A percentile compares a stretch with the other conserved stretches of the same genome.
phyloP scores from a whole-genome alignment of 1,140 invertebrate species.

The Calliopsis andreniformis region DNA sequence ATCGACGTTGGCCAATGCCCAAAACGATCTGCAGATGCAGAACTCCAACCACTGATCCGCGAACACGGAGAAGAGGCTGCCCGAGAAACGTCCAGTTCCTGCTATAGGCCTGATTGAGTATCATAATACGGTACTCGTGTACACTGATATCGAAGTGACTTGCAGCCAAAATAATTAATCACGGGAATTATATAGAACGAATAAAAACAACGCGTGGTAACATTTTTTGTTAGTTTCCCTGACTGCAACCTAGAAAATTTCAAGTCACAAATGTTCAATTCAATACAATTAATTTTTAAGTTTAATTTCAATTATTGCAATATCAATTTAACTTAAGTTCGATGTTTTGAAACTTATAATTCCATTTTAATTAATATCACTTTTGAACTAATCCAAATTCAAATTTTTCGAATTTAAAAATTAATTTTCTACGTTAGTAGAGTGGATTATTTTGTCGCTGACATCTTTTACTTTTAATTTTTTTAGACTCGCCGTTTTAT shows the following conservation, averaged over 20 bases:
- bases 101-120: constrained; percentile 44
- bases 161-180: constrained; percentile 47
- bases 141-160: constrained; percentile 7
- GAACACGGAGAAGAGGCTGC: constrained; percentile 36
- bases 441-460: no score
- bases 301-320: no score
- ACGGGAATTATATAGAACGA: not conserved
- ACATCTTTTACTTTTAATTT: no score
- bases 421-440: no score
- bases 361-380: no score
- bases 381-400: no score
- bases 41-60: constrained; percentile 44
- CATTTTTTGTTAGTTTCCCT: not conserved
- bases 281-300: not conserved
- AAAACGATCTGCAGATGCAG: constrained; percentile 64
- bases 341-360: no score
- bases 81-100: constrained; percentile 43
- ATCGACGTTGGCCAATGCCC: constrained; percentile 68
- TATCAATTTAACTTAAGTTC: no score
- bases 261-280: not conserved
- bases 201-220: constrained; percentile 4
- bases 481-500: no score
- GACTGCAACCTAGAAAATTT: not conserved
- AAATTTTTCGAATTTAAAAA: no score
- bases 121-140: constrained; percentile 31